Evolutionary conservation across 2,113 vertebrate genomes (phyloP), one percentile per base, ranked within the genome.

Genomic region (Grallaria varia): DNA sequence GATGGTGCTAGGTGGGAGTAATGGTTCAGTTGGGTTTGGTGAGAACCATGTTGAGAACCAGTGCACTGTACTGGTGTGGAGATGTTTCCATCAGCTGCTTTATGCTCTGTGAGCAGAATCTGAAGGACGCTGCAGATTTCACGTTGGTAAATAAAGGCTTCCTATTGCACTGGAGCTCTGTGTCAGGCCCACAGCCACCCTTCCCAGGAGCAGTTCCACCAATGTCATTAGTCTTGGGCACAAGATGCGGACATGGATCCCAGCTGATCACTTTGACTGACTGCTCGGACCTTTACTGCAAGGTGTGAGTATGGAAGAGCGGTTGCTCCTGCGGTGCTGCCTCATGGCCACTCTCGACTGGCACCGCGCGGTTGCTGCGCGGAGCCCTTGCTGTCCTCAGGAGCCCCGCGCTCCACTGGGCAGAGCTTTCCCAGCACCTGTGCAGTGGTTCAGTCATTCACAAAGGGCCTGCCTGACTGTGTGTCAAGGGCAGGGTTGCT

Each of bases 321-420:
- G 2, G 37, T 52, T 10, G 71, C 27, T 89, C 10, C 9, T 30
- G 14, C 1, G 2, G 2, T 17, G 28, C 58, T 7, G 33, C n/a
- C n/a, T 4, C 31, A 22, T 11, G 13, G 24, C n/a, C 20, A 27
- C 24, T 50, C 8, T 20, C 16, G 58, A 23, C 39, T 18, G 47
- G 7, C 23, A 1, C 5, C 1, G n/a, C 0, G 4, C 0, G 6
- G 44, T 8, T 52, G n/a, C 50, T 0, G 2, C 14, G 35, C 56
- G 25, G 31, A 66, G 60, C 75, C 31, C 21, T 47, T 13, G 40
- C 59, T 9, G 63, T 18, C 58, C 37, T 0, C 1, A 21, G 56
- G 52, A 69, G 4, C 58, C 6, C 44, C 18, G 1, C 0, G 1
- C 42, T 66, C 14, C 5, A 2, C 6, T 16, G 27, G 31, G 24